Evolutionary conservation across 2,888 invertebrate genomes (phyloP).

Genomic region (Esperia sulphurella): DNA sequence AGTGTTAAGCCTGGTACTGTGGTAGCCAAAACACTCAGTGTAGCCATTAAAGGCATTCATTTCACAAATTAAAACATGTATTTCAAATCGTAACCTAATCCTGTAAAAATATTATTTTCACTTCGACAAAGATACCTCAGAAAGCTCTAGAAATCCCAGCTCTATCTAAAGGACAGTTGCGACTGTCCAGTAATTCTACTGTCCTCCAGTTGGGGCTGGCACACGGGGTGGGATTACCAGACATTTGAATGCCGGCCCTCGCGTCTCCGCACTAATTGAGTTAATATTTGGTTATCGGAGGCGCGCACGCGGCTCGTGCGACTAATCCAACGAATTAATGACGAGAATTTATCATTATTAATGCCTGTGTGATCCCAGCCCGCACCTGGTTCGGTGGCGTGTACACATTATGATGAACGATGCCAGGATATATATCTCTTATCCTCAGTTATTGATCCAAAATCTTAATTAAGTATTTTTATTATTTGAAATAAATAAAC

Average conservation of each 20-base stretch:
- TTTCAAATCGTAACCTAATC: too few relatives aligned
- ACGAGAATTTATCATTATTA: constrained; percentile 78
- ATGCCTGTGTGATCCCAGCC: constrained; percentile 58
- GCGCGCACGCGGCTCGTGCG: constrained; percentile 63
- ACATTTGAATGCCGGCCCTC: constrained; percentile 63
- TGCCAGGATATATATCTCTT: neutral
- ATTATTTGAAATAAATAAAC: too few relatives aligned
- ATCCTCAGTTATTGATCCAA: too few relatives aligned
- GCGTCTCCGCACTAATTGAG: constrained; percentile 72
- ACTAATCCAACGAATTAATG: constrained; percentile 75
- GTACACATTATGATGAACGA: constrained; percentile 8
- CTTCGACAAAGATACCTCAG: neutral
- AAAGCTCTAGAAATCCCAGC: too few relatives aligned
- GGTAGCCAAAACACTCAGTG: too few relatives aligned
- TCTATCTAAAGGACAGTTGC: neutral
- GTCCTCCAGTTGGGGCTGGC: constrained; percentile 20
- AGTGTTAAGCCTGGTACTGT: too few relatives aligned
- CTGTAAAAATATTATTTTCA: too few relatives aligned
- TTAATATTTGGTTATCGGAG: constrained; percentile 80
- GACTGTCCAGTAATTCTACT: constrained; percentile 1
- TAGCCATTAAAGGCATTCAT: too few relatives aligned
- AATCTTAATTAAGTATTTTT: too few relatives aligned
- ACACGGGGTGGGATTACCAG: constrained; percentile 50
- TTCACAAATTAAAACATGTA: too few relatives aligned
- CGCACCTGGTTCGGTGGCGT: constrained; percentile 55